phyloP scores from a whole-genome alignment of 1,140 invertebrate species.

The Scaptomyza hsui region DNA sequence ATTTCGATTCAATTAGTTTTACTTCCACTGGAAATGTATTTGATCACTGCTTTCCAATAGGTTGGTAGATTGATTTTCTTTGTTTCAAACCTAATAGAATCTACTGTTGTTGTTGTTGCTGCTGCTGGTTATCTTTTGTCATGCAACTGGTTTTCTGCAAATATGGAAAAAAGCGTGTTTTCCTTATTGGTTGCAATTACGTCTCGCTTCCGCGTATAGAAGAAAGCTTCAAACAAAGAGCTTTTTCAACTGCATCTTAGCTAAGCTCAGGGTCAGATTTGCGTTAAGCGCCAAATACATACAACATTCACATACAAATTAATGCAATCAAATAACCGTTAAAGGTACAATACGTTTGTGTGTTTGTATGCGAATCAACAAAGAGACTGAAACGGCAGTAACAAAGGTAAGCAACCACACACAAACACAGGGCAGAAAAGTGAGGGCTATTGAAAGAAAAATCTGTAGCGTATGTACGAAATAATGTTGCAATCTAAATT shows the following conservation, averaged over 20 bases:
- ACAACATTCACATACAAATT: neutral
- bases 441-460: neutral
- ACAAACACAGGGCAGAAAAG: neutral
- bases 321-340: slow-evolving; percentile 27
- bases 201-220: slow-evolving; percentile 29
- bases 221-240: slow-evolving; percentile 11
- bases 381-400: slow-evolving; percentile 28
- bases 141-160: slow-evolving; percentile 59
- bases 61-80: slow-evolving; percentile 2
- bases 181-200: slow-evolving; percentile 35
- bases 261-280: slow-evolving; percentile 29
- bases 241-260: slow-evolving; percentile 9
- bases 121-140: neutral
- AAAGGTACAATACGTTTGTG: slow-evolving; percentile 1
- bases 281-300: neutral
- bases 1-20: neutral
- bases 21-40: slow-evolving; percentile 12
- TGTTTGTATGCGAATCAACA: slow-evolving; percentile 34
- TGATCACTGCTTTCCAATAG: neutral
- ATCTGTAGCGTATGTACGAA: neutral
- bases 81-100: neutral
- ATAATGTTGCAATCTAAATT: slow-evolving; percentile 30
- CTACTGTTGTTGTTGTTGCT: neutral
- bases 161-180: slow-evolving; percentile 22
- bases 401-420: slow-evolving; percentile 16